Evolutionary conservation across 2,888 invertebrate genomes (phyloP), one percentile per base, ranked within the genome.

Genomic region (Gryllus longicercus): DNA sequence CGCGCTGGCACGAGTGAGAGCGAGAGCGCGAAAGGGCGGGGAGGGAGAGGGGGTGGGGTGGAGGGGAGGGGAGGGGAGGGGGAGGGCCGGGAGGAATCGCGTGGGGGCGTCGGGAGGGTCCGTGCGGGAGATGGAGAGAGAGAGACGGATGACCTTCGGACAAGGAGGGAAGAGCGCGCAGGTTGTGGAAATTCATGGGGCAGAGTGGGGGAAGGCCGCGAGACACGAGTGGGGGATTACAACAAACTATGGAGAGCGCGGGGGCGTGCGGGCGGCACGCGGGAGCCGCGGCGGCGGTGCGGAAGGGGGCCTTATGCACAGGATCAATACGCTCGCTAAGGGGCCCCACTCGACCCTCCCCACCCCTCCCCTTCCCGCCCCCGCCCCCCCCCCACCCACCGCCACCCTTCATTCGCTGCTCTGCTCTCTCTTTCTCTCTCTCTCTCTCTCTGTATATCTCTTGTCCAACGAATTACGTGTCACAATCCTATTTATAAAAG

Each of bases 311-410:
- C 63, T 14, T 63, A 63, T n/a, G n/a, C 63, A 18, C 14, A 12
- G n/a, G 63, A 63, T 63, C 63, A 63, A 63, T 63, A 63, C 63
- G 63, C 63, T 63, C 63, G 63, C 63, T 63, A 63, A 63, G 63
- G 63, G 63, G 63, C 63, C 63, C 63, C 63, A 63, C 63, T 63
- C n/a, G 63, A 18, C 63, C 10, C n/a, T n/a, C 16, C 63, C 63
- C 63, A 11, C 10, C n/a, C 12, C 63, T 3, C 63, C 5, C 14
- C n/a, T 11, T 4, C 16, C n/a, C 51, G 11, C 51, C 16, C 16
- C 16, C 51, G 11, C 51, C 14, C 12, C 2, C 51, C 18, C 63
- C 4, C n/a, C 16, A 14, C 63, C 63, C n/a, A 14, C 2, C 63
- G n/a, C 63, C 16, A 5, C 14, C 10, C n/a, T 14, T 10, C 63